phyloP scores from a whole-genome alignment of 2,113 vertebrate genomes.

The Sarotherodon lohbergeri region DNA sequence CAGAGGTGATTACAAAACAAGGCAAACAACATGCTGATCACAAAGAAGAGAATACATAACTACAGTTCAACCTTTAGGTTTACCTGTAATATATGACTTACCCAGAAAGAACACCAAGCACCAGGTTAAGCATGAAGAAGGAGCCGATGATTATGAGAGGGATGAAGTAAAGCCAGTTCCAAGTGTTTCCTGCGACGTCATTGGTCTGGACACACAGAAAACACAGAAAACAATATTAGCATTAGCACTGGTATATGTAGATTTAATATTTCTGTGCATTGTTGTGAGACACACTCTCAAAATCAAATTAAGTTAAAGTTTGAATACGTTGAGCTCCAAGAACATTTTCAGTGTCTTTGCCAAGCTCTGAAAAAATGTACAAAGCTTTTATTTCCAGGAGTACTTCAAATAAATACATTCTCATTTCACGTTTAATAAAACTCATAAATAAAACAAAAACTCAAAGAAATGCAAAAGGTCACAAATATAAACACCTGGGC shows the following conservation, averaged over 20 bases:
- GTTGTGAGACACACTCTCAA: background rate
- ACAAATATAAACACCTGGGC: background rate
- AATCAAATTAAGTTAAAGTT: background rate
- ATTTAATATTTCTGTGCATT: background rate
- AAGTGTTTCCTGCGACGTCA: constrained; percentile 84
- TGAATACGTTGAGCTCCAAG: background rate
- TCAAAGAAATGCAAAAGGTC: background rate
- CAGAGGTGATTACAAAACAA: background rate
- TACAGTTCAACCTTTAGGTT: background rate
- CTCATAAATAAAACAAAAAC: background rate
- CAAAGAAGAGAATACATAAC: background rate
- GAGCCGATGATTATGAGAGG: constrained; percentile 96
- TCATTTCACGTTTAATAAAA: background rate
- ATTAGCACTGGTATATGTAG: background rate
- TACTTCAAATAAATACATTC: background rate
- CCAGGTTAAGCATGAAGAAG: constrained; percentile 97
- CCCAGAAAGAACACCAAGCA: constrained; percentile 91
- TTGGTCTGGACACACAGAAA: constrained; percentile 77
- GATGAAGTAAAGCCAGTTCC: constrained; percentile 97
- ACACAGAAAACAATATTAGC: background rate
- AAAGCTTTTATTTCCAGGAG: background rate
- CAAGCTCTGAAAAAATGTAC: background rate
- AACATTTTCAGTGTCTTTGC: background rate
- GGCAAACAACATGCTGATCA: background rate
- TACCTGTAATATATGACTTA: constrained; percentile 64